These are phyloP conservation scores for Terebella lapidaria DNA, from an alignment of 2,888 invertebrate species.

Conservation along the genomic window DNA sequence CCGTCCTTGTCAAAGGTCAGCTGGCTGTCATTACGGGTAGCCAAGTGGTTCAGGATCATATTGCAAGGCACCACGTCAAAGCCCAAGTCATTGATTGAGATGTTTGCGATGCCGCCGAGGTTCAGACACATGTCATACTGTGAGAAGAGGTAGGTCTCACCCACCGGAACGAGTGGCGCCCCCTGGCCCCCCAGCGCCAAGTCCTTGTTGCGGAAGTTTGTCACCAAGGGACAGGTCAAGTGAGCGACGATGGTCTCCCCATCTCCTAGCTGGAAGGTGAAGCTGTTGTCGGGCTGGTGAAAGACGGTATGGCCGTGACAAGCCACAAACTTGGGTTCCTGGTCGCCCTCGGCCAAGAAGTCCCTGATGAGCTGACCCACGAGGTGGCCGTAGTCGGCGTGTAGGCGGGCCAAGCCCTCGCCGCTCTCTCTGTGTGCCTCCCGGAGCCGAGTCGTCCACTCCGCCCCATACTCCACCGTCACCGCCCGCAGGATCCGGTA, in stretches of 20 bases:
- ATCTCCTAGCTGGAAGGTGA: slow-evolving; percentile 45
- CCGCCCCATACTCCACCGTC: slow-evolving; percentile 31
- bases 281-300: slow-evolving; percentile 38
- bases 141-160: slow-evolving; percentile 38
- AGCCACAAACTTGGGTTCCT: slow-evolving; percentile 28
- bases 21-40: slow-evolving; percentile 20
- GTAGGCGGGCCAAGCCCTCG: slow-evolving; percentile 35
- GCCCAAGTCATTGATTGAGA: slow-evolving; percentile 29
- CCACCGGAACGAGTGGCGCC: slow-evolving; percentile 43
- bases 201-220: slow-evolving; percentile 44
- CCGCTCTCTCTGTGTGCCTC: slow-evolving; percentile 29
- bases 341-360: slow-evolving; percentile 22
- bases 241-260: slow-evolving; percentile 39
- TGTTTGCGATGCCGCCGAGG: slow-evolving; percentile 45
- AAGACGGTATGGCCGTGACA: slow-evolving; percentile 47
- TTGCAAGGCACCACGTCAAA: slow-evolving; percentile 46
- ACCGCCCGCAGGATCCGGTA: slow-evolving; percentile 33
- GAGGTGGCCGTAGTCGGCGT: slow-evolving; percentile 41
- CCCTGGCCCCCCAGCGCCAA: slow-evolving; percentile 46
- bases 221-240: slow-evolving; percentile 34
- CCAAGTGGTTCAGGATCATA: slow-evolving; percentile 38
- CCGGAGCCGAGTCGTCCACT: slow-evolving; percentile 32
- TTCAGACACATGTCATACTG: slow-evolving; percentile 40
- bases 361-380: slow-evolving; percentile 31
- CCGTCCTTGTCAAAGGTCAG: slow-evolving; percentile 38